Base-by-base conservation (phyloP, 2,888 invertebrate genomes). In the Chironomus tentans region DNA sequence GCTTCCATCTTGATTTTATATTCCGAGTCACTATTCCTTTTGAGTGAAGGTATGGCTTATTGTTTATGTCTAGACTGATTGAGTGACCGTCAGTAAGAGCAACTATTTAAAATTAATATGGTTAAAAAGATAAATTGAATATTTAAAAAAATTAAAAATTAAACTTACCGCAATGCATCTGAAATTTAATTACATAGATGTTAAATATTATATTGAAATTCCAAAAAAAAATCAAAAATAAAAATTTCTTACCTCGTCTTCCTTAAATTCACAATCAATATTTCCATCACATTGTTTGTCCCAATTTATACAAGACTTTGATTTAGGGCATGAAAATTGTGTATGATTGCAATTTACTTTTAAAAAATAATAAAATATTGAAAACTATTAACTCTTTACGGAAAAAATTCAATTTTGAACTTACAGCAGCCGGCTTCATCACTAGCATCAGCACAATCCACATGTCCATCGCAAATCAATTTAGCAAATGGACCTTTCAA, bases 351-450 rank as follows among this genome's bases (percentile, higher is more conserved):
- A 92, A 38, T 83, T 84, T 78, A 83, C 91, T 91, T 78, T 65
- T 84, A 81, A 77, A 70, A 38, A 76, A 76, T 13, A n/a, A 48
- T 48, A 13, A 76, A 24, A 75, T n/a, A n/a, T n/a, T n/a, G n/a
- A 61, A 22, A 71, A 15, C 13, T 46, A 28, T 56, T 46, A 70
- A 77, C 10, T 21, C 61, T 5, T 48, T 48, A 70, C 68, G 15
- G 7, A 71, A 72, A 24, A 13, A 38, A 56, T 73, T 47, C 21
- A 61, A 68, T 4, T 4, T 10, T 38, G 1, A 28, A 79, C 86
- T 86, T 85, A 92, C 92, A 86, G 81, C 94, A 94, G 79, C 89
- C 84, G 46, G 84, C 81, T 84, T 94, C 94, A 81, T 94, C 94
- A 13, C 88, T 87, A n/a, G 86, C 84, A 84, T 93, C 92, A 62